Percentiles rank a stretch among this genome's conserved stretches.
These are phyloP conservation scores for Diadema setosum DNA, from an alignment of 35 echinoderm and acorn worm species.

Conservation along the genomic window DNA sequence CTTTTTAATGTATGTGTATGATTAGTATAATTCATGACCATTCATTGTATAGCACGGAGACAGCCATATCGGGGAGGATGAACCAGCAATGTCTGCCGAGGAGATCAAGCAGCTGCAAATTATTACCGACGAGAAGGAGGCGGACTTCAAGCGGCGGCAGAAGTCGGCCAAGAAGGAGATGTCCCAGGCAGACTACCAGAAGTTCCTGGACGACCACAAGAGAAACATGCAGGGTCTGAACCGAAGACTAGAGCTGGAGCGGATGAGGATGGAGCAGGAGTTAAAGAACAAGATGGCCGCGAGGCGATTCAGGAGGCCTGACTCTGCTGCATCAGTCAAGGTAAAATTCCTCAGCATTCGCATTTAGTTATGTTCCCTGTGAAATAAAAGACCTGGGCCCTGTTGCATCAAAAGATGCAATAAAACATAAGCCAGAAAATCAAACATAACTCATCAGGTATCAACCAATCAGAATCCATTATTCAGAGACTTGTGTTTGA, in stretches of 20 bases:
- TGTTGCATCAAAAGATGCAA: too few species aligned
- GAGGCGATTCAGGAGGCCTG: conserved; percentile 27
- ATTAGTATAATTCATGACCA: too few species aligned
- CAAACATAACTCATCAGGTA: too few species aligned
- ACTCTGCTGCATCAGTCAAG: background rate
- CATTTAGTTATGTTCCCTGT: too few species aligned
- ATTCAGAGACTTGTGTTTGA: too few species aligned
- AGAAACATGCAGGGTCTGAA: conserved; percentile 72
- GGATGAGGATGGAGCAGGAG: conserved; percentile 59
- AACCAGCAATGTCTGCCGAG: conserved; percentile 42
- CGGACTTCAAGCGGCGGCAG: conserved; percentile 61
- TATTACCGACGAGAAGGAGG: conserved; percentile 50
- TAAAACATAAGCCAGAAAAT: too few species aligned
- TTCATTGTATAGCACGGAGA: too few species aligned
- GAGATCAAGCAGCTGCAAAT: conserved; percentile 89
- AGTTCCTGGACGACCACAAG: conserved; percentile 53
- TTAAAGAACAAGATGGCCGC: conserved; percentile 70
- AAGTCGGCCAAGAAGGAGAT: conserved; percentile 49
- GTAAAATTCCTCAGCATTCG: too few species aligned
- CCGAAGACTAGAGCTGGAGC: conserved; percentile 61
- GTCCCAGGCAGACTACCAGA: conserved; percentile 43
- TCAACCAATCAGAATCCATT: too few species aligned
- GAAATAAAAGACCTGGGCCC: too few species aligned
- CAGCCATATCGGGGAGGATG: background rate
- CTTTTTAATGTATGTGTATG: background rate